Evolutionary conservation across 2,113 vertebrate genomes (phyloP).

Genomic region (Sinocyclocheilus rhinocerous): DNA sequence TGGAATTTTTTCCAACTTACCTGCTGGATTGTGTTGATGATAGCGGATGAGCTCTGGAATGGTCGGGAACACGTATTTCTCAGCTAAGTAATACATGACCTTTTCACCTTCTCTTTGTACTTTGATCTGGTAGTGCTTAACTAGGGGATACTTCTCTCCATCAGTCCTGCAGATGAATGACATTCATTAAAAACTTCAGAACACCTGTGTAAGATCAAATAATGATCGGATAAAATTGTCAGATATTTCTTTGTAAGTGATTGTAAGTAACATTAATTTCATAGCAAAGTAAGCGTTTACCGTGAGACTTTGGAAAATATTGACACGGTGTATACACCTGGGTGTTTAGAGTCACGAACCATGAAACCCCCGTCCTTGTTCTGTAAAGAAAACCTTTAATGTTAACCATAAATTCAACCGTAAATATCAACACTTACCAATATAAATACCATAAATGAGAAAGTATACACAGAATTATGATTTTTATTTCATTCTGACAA

Average conservation of each 20-base stretch:
- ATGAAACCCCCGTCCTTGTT: constrained; percentile 96
- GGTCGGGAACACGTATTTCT: constrained; percentile 88
- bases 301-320: constrained; percentile 91
- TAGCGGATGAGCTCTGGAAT: constrained; percentile 95
- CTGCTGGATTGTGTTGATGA: constrained; percentile 93
- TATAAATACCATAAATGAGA: background rate
- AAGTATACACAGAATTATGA: background rate
- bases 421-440: background rate
- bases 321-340: constrained; percentile 91
- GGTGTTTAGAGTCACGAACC: constrained; percentile 91
- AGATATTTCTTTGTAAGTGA: background rate
- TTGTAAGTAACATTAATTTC: background rate
- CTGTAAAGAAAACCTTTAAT: constrained; percentile 67
- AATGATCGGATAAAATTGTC: background rate
- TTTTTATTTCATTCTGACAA: background rate
- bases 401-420: background rate
- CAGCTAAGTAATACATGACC: constrained; percentile 87
- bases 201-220: background rate
- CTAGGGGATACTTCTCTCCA: constrained; percentile 84
- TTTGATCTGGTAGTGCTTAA: constrained; percentile 97
- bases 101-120: constrained; percentile 76
- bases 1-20: constrained; percentile 62
- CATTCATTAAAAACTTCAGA: background rate
- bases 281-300: constrained; percentile 69
- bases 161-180: constrained; percentile 66